These are phyloP conservation scores for Danio albolineatus DNA, from an alignment of 2,797 vertebrate species.

Conservation along the genomic window DNA sequence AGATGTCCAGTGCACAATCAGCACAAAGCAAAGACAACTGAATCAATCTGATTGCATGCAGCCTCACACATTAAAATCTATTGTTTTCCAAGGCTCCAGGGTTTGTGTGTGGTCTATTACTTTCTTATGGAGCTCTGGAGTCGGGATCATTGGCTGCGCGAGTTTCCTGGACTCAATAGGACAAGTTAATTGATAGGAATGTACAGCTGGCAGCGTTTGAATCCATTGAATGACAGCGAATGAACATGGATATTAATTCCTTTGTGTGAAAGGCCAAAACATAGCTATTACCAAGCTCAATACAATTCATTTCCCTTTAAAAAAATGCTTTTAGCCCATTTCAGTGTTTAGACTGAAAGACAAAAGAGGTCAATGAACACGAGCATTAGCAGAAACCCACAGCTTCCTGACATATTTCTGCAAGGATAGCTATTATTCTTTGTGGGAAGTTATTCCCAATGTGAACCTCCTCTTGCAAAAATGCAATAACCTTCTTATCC, in stretches of 20 bases:
- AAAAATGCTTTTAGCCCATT: neutral
- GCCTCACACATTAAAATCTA: neutral
- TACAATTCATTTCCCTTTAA: neutral
- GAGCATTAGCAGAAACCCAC: neutral
- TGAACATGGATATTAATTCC: neutral
- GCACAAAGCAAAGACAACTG: neutral
- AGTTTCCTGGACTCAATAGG: neutral
- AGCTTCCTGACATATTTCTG: slow-evolving; percentile 14
- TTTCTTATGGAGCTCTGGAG: slow-evolving; percentile 24
- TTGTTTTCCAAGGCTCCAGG: neutral
- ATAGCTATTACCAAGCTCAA: neutral
- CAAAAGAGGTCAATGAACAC: neutral
- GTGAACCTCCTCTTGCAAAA: slow-evolving; percentile 22
- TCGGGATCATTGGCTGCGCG: slow-evolving; percentile 7
- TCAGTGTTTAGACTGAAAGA: slow-evolving; percentile 11
- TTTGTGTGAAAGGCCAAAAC: slow-evolving; percentile 13
- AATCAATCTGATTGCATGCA: slow-evolving; percentile 6
- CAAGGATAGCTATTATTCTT: neutral
- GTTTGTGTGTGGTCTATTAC: slow-evolving; percentile 24
- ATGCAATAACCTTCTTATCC: slow-evolving; percentile 10
- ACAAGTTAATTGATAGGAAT: neutral
- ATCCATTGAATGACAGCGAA: neutral
- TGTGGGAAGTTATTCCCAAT: slow-evolving; percentile 9
- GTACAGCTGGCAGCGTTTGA: neutral
- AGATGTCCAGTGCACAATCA: too few species aligned